Evolutionary conservation across 1,140 invertebrate species (phyloP).

Genomic region (Ostrea denselamellosa): DNA sequence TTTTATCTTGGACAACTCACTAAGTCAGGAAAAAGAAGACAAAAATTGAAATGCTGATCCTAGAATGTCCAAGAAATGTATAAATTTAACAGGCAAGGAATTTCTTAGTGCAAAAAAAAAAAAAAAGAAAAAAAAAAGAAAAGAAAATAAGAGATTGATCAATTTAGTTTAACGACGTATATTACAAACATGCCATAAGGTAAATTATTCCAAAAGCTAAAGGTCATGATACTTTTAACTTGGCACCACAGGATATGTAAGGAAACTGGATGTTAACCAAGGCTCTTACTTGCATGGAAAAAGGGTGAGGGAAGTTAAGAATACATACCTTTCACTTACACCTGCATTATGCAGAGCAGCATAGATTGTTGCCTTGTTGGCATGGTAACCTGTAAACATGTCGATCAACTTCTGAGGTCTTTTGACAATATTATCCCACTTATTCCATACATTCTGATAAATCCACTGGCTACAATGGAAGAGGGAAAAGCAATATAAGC

Average conservation of each 20-base stretch:
- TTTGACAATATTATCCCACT: constrained; percentile 61
- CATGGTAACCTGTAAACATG: constrained; percentile 69
- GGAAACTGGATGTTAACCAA: background rate
- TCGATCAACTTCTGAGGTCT: constrained; percentile 62
- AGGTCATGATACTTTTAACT: no score
- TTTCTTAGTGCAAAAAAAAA: no score
- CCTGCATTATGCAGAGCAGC: constrained; percentile 60
- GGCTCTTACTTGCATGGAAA: background rate
- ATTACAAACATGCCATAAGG: no score
- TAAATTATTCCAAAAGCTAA: no score
- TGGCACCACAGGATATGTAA: no score
- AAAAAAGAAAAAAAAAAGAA: no score
- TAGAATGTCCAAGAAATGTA: background rate
- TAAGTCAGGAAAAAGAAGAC: constrained; percentile 2
- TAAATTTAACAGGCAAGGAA: no score
- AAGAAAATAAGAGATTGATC: no score
- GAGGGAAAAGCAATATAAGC: background rate
- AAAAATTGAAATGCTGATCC: background rate
- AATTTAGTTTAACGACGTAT: no score
- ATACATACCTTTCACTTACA: constrained; percentile 59
- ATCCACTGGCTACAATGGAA: constrained; percentile 62
- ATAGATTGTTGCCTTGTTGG: constrained; percentile 59
- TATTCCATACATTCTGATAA: constrained; percentile 63
- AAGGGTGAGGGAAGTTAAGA: background rate
- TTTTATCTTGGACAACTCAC: constrained; percentile 55